Percentiles rank a stretch among this genome's conserved stretches.
Conservation (phyloP, 2,888 invertebrate species). For the Pteria penguin region DNA sequence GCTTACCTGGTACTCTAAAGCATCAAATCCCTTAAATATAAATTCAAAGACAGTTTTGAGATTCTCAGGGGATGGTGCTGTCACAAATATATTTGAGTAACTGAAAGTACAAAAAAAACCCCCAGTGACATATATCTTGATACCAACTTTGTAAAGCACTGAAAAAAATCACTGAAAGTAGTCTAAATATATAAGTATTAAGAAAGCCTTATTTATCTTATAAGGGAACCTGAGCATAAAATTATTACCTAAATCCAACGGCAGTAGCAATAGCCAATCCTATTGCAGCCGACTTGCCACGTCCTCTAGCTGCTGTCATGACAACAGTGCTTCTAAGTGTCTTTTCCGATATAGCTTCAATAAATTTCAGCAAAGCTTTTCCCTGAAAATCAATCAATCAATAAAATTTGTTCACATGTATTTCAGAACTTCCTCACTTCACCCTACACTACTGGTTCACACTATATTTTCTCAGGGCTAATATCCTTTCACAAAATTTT, state of each 20-base stretch:
- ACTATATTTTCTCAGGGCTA: too few relatives aligned
- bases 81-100: constrained; percentile 96
- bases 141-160: not conserved
- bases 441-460: too few relatives aligned
- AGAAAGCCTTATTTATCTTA: not conserved
- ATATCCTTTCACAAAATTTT: too few relatives aligned
- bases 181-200: too few relatives aligned
- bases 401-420: not conserved
- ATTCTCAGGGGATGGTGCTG: constrained; percentile 98
- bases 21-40: constrained; percentile 96
- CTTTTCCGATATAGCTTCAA: constrained; percentile 97
- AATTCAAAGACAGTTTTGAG: constrained; percentile 98
- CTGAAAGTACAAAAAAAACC: constrained; percentile 83
- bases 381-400: constrained; percentile 83
- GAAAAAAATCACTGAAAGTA: too few relatives aligned
- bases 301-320: constrained; percentile 96
- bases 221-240: not conserved
- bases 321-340: constrained; percentile 92
- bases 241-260: constrained; percentile 80
- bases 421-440: too few relatives aligned
- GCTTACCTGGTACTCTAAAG: constrained; percentile 87
- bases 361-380: constrained; percentile 93
- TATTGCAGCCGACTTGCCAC: constrained; percentile 98
- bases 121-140: too few relatives aligned
- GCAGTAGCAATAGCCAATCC: constrained; percentile 90